Evolutionary conservation across 2,797 vertebrate genomes (phyloP).

Genomic region (Caiman crocodilus): DNA sequence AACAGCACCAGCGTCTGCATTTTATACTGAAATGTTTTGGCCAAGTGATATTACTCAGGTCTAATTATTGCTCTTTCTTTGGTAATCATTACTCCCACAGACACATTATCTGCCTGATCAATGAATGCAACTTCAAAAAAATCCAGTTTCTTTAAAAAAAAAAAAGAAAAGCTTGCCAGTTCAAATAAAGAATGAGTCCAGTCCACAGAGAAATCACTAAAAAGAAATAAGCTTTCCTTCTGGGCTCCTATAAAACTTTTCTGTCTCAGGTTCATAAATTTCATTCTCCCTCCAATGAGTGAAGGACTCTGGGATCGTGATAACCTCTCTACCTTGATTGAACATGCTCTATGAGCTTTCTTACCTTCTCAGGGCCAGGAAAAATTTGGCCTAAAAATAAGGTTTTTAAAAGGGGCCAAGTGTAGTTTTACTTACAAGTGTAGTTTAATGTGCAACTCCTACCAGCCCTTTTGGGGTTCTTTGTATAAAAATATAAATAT

Average conservation of each 20-base stretch:
- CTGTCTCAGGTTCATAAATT: rapidly evolving
- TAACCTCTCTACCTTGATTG: not conserved
- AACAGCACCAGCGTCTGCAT: too few species aligned
- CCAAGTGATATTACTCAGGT: too few species aligned
- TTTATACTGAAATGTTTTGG: too few species aligned
- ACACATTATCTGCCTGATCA: too few species aligned
- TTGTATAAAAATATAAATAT: not conserved
- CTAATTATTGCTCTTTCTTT: too few species aligned
- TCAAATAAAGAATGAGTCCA: not conserved
- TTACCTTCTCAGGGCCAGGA: not conserved
- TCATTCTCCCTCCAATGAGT: not conserved
- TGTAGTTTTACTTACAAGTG: not conserved
- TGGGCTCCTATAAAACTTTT: not conserved
- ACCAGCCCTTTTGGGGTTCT: not conserved
- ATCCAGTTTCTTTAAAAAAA: not conserved
- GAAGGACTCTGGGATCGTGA: not conserved
- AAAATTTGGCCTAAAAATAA: not conserved
- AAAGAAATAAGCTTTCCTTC: not conserved
- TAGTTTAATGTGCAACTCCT: not conserved
- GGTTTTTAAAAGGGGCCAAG: not conserved
- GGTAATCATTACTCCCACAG: too few species aligned
- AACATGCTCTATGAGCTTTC: not conserved
- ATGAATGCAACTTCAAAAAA: too few species aligned
- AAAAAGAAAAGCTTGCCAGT: not conserved
- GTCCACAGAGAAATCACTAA: not conserved